phyloP scores from a whole-genome alignment of 2,113 vertebrate genomes.

The Lophura nycthemera region DNA sequence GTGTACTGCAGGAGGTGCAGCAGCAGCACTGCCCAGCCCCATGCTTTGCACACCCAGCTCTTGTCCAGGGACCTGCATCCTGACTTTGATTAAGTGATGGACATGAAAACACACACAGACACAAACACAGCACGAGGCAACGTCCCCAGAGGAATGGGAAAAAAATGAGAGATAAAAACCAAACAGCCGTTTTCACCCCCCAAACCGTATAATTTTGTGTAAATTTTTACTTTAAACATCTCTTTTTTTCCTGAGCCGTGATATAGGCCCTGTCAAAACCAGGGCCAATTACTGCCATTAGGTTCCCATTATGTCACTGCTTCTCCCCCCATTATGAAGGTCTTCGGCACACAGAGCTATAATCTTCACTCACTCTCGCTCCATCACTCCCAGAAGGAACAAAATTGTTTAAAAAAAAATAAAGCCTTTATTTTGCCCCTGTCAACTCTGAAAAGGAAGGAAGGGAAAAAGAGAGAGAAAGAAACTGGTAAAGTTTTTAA shows the following conservation, averaged over 20 bases:
- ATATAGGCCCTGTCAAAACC: slow-evolving; percentile 99
- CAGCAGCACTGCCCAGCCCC: neutral
- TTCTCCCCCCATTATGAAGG: slow-evolving; percentile 87
- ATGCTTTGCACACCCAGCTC: slow-evolving; percentile 25
- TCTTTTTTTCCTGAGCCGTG: slow-evolving; percentile 94
- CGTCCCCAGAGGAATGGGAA: slow-evolving; percentile 60
- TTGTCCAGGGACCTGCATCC: slow-evolving; percentile 59
- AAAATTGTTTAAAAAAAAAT: slow-evolving; percentile 88
- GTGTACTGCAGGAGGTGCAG: slow-evolving; percentile 27
- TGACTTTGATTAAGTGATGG: slow-evolving; percentile 72
- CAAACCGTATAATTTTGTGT: slow-evolving; percentile 98
- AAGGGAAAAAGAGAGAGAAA: slow-evolving; percentile 74
- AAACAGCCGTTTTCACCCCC: slow-evolving; percentile 91
- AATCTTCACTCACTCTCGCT: slow-evolving; percentile 98
- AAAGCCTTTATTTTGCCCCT: slow-evolving; percentile 87
- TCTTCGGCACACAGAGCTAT: slow-evolving; percentile 93
- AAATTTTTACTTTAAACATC: slow-evolving; percentile 96
- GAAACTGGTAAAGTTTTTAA: slow-evolving; percentile 85
- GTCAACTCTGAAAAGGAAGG: slow-evolving; percentile 85
- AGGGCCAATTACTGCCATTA: slow-evolving; percentile 99
- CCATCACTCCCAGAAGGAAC: slow-evolving; percentile 90
- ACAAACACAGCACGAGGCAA: slow-evolving; percentile 71
- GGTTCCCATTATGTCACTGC: slow-evolving; percentile 98
- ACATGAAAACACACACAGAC: slow-evolving; percentile 65
- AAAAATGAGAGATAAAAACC: slow-evolving; percentile 81